These are phyloP conservation scores for Rhingia campestris DNA, from an alignment of 2,888 invertebrate genomes.

Conservation along the genomic window DNA sequence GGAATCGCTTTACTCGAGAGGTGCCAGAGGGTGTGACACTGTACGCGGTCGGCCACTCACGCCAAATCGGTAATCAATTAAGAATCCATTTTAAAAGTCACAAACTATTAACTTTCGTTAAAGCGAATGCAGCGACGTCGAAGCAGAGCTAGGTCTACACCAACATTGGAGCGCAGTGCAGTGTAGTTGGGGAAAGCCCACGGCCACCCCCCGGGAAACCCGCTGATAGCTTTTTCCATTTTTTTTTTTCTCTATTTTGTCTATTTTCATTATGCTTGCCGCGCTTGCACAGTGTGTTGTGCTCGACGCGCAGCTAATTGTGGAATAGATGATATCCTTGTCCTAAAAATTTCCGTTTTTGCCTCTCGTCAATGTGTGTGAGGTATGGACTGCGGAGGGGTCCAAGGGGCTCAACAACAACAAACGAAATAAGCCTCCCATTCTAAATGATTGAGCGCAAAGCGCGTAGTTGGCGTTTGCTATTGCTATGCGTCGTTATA, in stretches of 20 bases:
- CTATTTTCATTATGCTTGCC: conserved; percentile 20
- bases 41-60: conserved; percentile 70
- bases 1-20: conserved; percentile 45
- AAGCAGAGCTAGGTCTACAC: not conserved
- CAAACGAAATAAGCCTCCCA: conserved; percentile 46
- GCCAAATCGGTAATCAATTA: conserved; percentile 73
- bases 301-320: conserved; percentile 67
- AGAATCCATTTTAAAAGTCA: conserved; percentile 73
- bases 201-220: conserved; percentile 22
- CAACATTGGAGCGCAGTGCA: conserved; percentile 5
- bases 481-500: conserved; percentile 52
- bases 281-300: conserved; percentile 54
- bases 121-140: conserved; percentile 23
- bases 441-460: conserved; percentile 72
- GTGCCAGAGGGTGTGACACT: conserved; percentile 74
- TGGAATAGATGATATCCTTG: conserved; percentile 74
- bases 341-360: conserved; percentile 74
- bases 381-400: not conserved
- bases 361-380: conserved; percentile 43
- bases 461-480: conserved; percentile 69
- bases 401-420: conserved; percentile 1
- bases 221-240: conserved; percentile 19
- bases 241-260: conserved; percentile 29
- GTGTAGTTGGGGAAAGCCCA: conserved; percentile 18
- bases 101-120: conserved; percentile 73